A percentile compares a stretch with the other conserved stretches of the same genome.
Evolutionary conservation across 1,140 invertebrate genomes (phyloP).

Genomic region (Platorchestia sp.): DNA sequence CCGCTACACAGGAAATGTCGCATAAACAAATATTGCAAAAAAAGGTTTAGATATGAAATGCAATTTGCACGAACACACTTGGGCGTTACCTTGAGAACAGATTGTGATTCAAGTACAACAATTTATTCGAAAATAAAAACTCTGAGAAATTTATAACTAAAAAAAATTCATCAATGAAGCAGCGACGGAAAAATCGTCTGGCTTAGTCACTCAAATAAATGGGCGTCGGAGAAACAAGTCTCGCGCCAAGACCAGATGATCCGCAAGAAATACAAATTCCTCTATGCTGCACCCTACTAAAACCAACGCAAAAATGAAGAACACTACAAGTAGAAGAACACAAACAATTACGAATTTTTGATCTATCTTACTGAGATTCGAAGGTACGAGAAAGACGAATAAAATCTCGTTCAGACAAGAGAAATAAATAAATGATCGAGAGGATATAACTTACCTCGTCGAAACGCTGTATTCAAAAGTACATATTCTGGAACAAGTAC

Average conservation of each 20-base stretch:
- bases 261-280: neutral
- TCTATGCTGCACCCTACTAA: neutral
- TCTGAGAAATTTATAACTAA: neutral
- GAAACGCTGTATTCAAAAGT: neutral
- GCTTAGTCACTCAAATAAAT: neutral
- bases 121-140: neutral
- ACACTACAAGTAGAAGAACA: neutral
- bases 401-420: neutral
- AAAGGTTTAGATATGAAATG: neutral
- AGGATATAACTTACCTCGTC: neutral
- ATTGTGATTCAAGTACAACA: neutral
- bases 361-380: neutral
- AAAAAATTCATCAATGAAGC: neutral
- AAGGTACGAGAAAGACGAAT: neutral
- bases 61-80: neutral
- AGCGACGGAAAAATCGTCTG: neutral
- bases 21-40: neutral
- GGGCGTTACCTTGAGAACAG: neutral
- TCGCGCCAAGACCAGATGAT: neutral
- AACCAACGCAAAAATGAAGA: neutral
- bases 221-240: neutral
- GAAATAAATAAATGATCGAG: neutral
- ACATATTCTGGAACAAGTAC: neutral
- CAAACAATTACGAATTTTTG: neutral
- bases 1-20: neutral